These are phyloP conservation scores for Zaprionus vittiger DNA, from an alignment of 1,140 invertebrate genomes.

Conservation along the genomic window DNA sequence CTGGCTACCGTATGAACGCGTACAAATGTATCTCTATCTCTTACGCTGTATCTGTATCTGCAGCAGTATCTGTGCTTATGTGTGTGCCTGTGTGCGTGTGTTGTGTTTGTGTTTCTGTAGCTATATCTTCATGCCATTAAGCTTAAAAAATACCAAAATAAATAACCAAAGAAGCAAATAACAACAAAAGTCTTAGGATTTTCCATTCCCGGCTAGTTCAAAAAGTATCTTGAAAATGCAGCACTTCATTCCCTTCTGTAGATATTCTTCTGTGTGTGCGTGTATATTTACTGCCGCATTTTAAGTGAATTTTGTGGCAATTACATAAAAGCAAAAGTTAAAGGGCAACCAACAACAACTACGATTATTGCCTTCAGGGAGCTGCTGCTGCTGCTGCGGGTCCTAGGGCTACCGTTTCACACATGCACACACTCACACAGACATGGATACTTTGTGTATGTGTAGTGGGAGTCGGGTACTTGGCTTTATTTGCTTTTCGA, in stretches of 20 bases:
- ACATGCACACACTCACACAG: conserved; percentile 5
- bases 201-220: not conserved
- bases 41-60: not conserved
- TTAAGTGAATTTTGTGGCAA: conserved; percentile 64
- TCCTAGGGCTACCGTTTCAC: conserved; percentile 29
- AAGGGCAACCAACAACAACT: conserved; percentile 43
- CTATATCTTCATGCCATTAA: conserved; percentile 60
- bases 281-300: conserved; percentile 55
- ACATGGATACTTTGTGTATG: conserved; percentile 20
- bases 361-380: conserved; percentile 24
- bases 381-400: not conserved
- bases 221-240: conserved; percentile 60
- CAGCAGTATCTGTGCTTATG: conserved; percentile 2
- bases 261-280: conserved; percentile 32
- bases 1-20: conserved; percentile 25
- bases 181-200: conserved; percentile 38
- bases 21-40: conserved; percentile 1
- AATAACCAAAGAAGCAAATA: conserved; percentile 56
- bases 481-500: conserved; percentile 64
- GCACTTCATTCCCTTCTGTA: conserved; percentile 48
- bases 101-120: conserved; percentile 26
- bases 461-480: conserved; percentile 40
- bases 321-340: conserved; percentile 70
- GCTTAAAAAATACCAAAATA: conserved; percentile 67
- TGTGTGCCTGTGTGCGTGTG: not conserved